Evolutionary conservation across 2,888 invertebrate genomes (phyloP).

Genomic region (Nomada flava): DNA sequence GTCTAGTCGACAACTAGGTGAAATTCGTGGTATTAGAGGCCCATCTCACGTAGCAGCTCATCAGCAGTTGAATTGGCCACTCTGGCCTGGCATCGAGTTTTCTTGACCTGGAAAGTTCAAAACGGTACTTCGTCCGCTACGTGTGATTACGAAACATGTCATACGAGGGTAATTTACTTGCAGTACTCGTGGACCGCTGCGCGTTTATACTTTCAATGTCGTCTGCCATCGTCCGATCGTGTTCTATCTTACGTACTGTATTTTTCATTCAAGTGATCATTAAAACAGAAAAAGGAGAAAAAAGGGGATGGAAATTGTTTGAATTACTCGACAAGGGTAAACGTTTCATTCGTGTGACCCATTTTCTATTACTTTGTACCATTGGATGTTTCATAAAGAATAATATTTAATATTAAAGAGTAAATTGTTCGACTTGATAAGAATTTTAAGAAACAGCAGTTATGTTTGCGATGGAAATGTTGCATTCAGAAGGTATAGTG

Average conservation of each 20-base stretch:
- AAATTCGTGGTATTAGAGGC: constrained; percentile 69
- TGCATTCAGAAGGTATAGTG: background rate
- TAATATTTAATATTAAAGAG: background rate
- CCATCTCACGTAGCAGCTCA: constrained; percentile 73
- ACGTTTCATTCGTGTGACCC: constrained; percentile 1
- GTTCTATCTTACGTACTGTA: background rate
- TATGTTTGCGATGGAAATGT: background rate
- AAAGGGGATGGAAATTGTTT: background rate
- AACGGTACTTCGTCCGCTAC: constrained; percentile 54
- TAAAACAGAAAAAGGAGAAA: no score
- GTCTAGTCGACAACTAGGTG: constrained; percentile 49
- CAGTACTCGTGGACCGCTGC: constrained; percentile 7
- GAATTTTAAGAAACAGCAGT: background rate
- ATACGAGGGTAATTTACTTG: constrained; percentile 52
- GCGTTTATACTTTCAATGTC: constrained; percentile 32
- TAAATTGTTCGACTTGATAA: background rate
- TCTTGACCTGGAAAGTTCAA: constrained; percentile 72
- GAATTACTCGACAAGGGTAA: background rate
- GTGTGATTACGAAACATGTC: constrained; percentile 60
- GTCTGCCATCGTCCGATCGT: background rate
- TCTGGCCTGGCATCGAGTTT: constrained; percentile 70
- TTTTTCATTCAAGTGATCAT: background rate
- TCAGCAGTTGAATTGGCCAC: constrained; percentile 72
- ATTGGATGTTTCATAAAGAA: background rate
- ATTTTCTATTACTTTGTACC: background rate